Percentiles rank a stretch among this genome's conserved stretches.
These are phyloP conservation scores for Synaphobranchus kaupii DNA, from an alignment of 2,797 vertebrate genomes.

Conservation along the genomic window DNA sequence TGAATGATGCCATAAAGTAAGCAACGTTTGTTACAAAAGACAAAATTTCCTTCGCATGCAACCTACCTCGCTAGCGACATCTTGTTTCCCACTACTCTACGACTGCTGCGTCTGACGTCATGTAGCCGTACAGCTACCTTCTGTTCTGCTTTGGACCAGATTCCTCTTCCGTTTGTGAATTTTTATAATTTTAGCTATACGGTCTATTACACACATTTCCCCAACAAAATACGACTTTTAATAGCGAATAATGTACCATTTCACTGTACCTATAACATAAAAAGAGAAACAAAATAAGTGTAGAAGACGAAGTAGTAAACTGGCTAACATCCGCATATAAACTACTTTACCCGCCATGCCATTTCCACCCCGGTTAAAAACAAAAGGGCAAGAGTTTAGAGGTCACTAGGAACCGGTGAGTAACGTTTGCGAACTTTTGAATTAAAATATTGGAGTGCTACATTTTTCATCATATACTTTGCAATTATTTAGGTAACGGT, in stretches of 20 bases:
- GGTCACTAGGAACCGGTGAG: conserved; percentile 57
- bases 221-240: not conserved
- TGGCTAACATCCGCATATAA: not conserved
- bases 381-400: conserved; percentile 41
- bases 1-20: not conserved
- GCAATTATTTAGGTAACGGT: not conserved
- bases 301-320: not conserved
- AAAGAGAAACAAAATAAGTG: not conserved
- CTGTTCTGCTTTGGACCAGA: not conserved
- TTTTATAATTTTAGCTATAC: not conserved
- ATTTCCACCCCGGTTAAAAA: conserved; percentile 18
- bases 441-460: not conserved
- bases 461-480: not conserved
- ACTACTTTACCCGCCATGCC: conserved; percentile 59
- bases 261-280: not conserved
- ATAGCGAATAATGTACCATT: not conserved
- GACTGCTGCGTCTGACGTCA: conserved; percentile 53
- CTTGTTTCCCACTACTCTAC: conserved; percentile 38
- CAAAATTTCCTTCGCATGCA: not conserved
- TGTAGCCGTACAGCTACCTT: not conserved
- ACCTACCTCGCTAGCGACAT: conserved; percentile 75
- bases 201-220: not conserved
- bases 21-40: not conserved
- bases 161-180: not conserved
- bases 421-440: conserved; percentile 23